These are phyloP conservation scores for Drosophila paracracens DNA, from an alignment of 2,888 invertebrate genomes.

Conservation along the genomic window DNA sequence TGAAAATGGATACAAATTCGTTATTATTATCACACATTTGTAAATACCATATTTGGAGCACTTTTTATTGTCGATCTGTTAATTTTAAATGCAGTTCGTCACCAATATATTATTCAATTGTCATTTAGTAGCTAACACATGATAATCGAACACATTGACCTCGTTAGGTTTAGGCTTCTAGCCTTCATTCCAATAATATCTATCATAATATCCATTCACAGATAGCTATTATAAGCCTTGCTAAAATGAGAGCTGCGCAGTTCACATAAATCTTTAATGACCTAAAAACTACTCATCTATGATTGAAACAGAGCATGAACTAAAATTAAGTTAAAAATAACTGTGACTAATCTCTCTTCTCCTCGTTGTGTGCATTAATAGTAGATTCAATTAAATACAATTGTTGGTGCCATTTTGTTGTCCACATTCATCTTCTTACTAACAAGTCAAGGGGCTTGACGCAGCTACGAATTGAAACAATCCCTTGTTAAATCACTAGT, in stretches of 20 bases:
- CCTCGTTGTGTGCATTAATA: background rate
- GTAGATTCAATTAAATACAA: slow-evolving; percentile 13
- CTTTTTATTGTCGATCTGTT: background rate
- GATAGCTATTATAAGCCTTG: background rate
- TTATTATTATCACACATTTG: slow-evolving; percentile 1
- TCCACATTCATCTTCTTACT: background rate
- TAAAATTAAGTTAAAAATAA: slow-evolving; percentile 13
- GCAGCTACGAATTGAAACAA: too few species aligned
- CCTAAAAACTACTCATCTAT: background rate
- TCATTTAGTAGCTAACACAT: slow-evolving; percentile 26
- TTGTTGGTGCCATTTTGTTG: background rate
- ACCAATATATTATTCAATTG: background rate
- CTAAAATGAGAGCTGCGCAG: too few species aligned
- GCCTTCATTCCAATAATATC: slow-evolving; percentile 9
- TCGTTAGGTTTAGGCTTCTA: slow-evolving; percentile 2
- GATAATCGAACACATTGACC: slow-evolving; percentile 30
- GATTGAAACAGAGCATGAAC: background rate
- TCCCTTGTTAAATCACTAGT: too few species aligned
- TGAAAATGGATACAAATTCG: slow-evolving; percentile 26
- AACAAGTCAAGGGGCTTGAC: background rate
- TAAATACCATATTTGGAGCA: background rate
- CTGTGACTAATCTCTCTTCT: slow-evolving; percentile 37
- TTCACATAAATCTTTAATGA: too few species aligned
- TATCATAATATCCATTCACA: background rate
- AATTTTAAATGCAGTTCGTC: slow-evolving; percentile 17